A percentile compares a stretch with the other conserved stretches of the same genome.
Conservation (phyloP, 2,888 invertebrate genomes). For the Latrodectus elegans region DNA sequence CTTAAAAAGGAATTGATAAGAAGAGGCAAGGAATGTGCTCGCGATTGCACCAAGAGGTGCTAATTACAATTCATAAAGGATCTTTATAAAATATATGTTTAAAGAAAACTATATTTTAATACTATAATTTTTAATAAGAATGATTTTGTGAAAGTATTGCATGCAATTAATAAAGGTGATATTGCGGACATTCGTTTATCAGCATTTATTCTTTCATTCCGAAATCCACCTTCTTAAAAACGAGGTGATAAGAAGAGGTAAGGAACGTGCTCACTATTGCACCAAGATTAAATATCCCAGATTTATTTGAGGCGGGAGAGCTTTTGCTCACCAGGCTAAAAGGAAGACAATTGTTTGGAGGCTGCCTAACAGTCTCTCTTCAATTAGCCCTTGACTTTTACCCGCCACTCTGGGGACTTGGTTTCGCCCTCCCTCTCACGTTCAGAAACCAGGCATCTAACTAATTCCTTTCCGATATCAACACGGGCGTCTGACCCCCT, state of each 20-base stretch:
- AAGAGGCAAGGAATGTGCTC: not conserved
- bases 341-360: constrained; percentile 66
- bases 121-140: too few relatives aligned
- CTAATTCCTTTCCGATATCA: constrained; percentile 67
- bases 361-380: constrained; percentile 66
- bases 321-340: constrained; percentile 32
- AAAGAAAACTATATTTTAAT: too few relatives aligned
- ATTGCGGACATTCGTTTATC: not conserved
- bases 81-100: too few relatives aligned
- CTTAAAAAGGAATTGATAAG: constrained; percentile 5
- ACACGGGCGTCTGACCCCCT: constrained; percentile 43
- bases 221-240: constrained; percentile 2
- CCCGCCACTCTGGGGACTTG: constrained; percentile 29
- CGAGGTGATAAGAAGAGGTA: not conserved
- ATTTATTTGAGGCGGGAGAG: constrained; percentile 25
- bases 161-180: too few relatives aligned
- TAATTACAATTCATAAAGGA: too few relatives aligned
- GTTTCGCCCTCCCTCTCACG: constrained; percentile 13
- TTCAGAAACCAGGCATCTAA: constrained; percentile 25
- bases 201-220: not conserved
- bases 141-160: too few relatives aligned
- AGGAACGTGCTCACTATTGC: not conserved
- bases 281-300: constrained; percentile 29
- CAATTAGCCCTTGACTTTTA: constrained; percentile 64
- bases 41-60: not conserved